Conservation (phyloP, 2,113 vertebrate species). For the Circaetus gallicus region DNA sequence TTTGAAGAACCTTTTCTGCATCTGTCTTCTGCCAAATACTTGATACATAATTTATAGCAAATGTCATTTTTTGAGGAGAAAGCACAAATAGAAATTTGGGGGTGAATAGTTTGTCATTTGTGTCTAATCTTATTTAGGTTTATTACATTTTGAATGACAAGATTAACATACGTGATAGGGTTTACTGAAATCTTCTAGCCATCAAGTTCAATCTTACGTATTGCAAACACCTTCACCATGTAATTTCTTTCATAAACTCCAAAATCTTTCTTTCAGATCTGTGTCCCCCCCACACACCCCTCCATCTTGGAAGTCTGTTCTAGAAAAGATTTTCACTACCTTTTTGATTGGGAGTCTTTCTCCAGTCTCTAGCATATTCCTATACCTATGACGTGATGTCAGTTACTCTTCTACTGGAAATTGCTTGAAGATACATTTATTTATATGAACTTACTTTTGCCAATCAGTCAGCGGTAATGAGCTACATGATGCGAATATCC, state of each 20-base stretch:
- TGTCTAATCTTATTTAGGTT: neutral
- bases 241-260: neutral
- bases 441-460: neutral
- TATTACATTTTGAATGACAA: neutral
- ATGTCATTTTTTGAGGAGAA: neutral
- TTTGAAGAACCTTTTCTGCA: neutral
- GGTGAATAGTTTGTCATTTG: neutral
- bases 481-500: neutral
- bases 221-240: neutral
- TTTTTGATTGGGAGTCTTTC: neutral
- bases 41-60: neutral
- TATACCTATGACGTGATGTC: neutral
- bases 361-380: neutral
- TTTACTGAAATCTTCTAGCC: neutral
- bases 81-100: neutral
- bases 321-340: neutral
- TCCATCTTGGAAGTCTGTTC: neutral
- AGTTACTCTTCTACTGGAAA: neutral
- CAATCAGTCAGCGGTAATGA: rapidly evolving
- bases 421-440: neutral
- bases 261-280: neutral
- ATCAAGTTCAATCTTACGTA: neutral
- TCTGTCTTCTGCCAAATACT: neutral
- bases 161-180: neutral
- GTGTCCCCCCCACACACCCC: rapidly evolving